A percentile compares a stretch with the other conserved stretches of the same genome.
These are phyloP conservation scores for Aphodius granarius DNA, from an alignment of 2,888 invertebrate species.

Conservation along the genomic window DNA sequence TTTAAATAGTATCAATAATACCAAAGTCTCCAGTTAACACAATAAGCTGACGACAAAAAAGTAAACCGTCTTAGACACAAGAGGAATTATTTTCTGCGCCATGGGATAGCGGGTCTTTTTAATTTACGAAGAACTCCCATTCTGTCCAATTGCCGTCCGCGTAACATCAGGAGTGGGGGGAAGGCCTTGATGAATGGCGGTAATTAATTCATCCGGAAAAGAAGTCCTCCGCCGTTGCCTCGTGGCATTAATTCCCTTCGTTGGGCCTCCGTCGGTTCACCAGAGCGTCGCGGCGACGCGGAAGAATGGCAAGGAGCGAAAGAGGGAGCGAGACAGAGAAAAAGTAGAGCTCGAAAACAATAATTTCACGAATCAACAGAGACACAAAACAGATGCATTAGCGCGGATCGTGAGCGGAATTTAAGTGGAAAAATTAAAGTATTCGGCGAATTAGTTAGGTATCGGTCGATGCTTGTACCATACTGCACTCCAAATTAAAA, in stretches of 20 bases:
- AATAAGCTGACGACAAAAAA: background rate
- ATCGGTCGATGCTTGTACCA: background rate
- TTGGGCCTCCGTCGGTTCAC: background rate
- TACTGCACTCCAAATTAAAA: background rate
- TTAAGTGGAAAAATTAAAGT: conserved; percentile 45
- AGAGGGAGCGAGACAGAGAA: background rate
- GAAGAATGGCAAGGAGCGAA: background rate
- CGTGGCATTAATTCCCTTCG: background rate
- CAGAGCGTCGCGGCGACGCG: background rate
- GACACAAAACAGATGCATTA: conserved; percentile 39
- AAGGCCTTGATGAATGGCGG: conserved; percentile 5
- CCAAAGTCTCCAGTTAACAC: background rate
- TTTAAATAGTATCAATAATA: background rate
- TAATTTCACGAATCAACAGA: conserved; percentile 42
- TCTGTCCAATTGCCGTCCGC: background rate
- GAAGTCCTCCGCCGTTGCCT: background rate
- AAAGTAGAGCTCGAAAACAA: conserved; percentile 21
- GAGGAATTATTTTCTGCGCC: background rate
- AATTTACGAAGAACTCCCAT: background rate
- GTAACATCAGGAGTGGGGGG: background rate
- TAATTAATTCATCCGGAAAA: conserved; percentile 13
- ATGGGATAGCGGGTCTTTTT: background rate
- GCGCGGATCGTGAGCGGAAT: conserved; percentile 37
- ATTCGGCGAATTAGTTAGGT: conserved; percentile 41
- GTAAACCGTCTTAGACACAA: background rate